Conservation (phyloP, 2,113 vertebrate species). For the Grallaria varia region DNA sequence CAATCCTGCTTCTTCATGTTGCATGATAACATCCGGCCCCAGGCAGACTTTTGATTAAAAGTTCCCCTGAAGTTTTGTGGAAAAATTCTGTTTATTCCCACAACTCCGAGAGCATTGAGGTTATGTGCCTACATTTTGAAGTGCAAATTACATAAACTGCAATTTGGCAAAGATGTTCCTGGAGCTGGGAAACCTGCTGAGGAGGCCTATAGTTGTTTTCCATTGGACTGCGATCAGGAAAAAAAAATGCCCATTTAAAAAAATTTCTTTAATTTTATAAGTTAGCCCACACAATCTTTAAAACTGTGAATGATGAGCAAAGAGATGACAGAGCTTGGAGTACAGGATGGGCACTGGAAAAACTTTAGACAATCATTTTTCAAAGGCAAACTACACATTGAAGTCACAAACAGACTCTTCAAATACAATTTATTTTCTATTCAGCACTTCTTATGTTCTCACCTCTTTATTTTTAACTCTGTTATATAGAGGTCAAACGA, state of each 20-base stretch:
- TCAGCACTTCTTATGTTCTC: background rate
- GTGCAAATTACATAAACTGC: slow-evolving; percentile 63
- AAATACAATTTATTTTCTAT: background rate
- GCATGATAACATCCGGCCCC: slow-evolving; percentile 51
- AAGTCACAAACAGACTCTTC: background rate
- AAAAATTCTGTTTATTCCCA: slow-evolving; percentile 68
- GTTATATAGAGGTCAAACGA: background rate
- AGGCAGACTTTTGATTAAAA: slow-evolving; percentile 65
- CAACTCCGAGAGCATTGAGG: slow-evolving; percentile 40
- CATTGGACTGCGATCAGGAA: background rate
- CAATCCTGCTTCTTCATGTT: slow-evolving; percentile 61
- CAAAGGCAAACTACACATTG: background rate
- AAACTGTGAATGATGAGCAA: background rate
- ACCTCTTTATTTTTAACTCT: background rate
- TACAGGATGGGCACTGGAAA: background rate
- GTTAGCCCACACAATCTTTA: background rate
- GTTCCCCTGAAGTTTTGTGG: slow-evolving; percentile 50
- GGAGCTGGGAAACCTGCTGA: background rate
- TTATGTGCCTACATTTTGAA: slow-evolving; percentile 60
- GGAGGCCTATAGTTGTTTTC: background rate
- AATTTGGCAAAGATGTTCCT: slow-evolving; percentile 27
- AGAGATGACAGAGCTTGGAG: background rate
- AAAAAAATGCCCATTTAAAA: background rate
- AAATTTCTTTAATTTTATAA: background rate
- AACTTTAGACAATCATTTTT: slow-evolving; percentile 19